phyloP scores from a whole-genome alignment of 2,113 vertebrate genomes.

The Cyphomyrus plagiostoma region DNA sequence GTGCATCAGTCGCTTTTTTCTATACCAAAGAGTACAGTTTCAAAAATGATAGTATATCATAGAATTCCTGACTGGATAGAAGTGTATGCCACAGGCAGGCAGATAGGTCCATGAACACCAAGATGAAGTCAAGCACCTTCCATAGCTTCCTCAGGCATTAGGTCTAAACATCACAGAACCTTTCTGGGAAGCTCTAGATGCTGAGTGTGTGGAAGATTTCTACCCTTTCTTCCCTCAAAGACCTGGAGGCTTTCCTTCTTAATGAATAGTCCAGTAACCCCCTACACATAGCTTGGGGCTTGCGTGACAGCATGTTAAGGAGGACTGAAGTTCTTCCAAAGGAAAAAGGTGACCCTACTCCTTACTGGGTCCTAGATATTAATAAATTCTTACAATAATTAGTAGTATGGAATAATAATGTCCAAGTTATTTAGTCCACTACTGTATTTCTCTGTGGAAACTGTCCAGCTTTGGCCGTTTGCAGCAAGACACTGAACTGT shows the following conservation, averaged over 20 bases:
- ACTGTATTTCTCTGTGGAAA: neutral
- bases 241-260: neutral
- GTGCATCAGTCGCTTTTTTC: neutral
- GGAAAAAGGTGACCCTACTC: neutral
- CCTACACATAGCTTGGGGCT: neutral
- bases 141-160: neutral
- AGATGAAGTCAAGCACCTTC: neutral
- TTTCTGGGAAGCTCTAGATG: neutral
- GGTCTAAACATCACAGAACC: neutral
- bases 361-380: neutral
- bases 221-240: neutral
- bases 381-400: neutral
- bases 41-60: neutral
- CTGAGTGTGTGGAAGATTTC: neutral
- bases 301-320: neutral
- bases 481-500: neutral
- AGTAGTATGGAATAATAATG: neutral
- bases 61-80: neutral
- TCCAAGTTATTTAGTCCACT: neutral
- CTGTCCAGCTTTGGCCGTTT: neutral
- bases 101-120: neutral
- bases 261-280: neutral
- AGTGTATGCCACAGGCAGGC: neutral
- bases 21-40: neutral
- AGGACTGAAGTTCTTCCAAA: neutral